Conservation (phyloP, 2,113 vertebrate species). For the Salvelinus alpinus region DNA sequence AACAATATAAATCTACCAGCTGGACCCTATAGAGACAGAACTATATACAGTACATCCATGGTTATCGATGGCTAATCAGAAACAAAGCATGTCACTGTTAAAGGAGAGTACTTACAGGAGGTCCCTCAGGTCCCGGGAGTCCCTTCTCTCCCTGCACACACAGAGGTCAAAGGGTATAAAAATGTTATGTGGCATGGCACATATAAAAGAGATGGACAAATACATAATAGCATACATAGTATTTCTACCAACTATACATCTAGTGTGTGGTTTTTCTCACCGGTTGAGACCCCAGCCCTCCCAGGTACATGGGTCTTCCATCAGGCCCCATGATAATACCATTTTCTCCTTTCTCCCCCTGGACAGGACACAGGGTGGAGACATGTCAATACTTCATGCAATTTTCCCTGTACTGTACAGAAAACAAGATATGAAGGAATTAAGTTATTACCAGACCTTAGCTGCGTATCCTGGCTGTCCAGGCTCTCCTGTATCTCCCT, state of each 20-base stretch:
- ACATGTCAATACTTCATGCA: background rate
- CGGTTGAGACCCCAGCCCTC: conserved; percentile 53
- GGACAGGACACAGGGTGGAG: conserved; percentile 9
- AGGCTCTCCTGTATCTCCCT: conserved; percentile 68
- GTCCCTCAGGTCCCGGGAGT: conserved; percentile 66
- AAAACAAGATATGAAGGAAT: background rate
- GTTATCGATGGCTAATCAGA: background rate
- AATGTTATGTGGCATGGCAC: background rate
- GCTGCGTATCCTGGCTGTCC: conserved; percentile 63
- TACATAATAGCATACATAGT: background rate
- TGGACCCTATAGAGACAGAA: too few species aligned
- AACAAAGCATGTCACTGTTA: background rate
- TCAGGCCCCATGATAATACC: conserved; percentile 67
- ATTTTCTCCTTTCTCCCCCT: conserved; percentile 78
- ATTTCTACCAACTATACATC: background rate
- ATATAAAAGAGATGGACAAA: background rate
- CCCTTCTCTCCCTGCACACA: conserved; percentile 65
- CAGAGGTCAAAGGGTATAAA: background rate
- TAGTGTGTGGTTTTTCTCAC: conserved; percentile 31
- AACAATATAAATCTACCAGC: too few species aligned
- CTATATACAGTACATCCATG: background rate
- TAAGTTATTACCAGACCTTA: conserved; percentile 53
- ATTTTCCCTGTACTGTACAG: background rate
- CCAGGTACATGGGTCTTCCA: conserved; percentile 61
- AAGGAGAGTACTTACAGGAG: conserved; percentile 54